Evolutionary conservation across 2,888 invertebrate genomes (phyloP).

Genomic region (Mesochorus sp.): DNA sequence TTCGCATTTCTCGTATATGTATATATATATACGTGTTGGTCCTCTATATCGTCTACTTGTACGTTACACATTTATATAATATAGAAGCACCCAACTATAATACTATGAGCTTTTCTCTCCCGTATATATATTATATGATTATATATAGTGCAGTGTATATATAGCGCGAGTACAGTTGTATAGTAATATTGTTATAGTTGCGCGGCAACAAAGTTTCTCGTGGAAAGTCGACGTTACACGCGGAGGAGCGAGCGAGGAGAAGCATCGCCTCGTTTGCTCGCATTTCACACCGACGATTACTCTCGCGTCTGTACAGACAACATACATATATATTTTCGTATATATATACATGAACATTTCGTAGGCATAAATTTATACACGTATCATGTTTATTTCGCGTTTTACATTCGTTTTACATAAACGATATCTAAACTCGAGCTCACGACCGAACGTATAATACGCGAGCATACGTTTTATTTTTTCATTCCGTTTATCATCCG

Average conservation of each 20-base stretch:
- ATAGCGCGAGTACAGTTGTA: no score
- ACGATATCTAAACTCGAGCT: not conserved
- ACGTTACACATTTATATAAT: not conserved
- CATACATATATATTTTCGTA: not conserved
- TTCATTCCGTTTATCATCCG: no score
- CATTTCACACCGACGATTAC: constrained; percentile 60
- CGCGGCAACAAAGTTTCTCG: constrained; percentile 52
- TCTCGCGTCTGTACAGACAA: constrained; percentile 58
- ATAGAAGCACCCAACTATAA: constrained; percentile 13
- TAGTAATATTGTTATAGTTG: no score
- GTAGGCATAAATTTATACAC: not conserved
- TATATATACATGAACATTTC: not conserved
- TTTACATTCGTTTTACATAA: no score
- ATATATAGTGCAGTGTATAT: no score
- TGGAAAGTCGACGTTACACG: constrained; percentile 43
- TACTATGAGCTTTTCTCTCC: constrained; percentile 38
- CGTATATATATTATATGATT: no score
- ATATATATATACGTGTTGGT: not conserved
- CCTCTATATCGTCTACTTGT: no score
- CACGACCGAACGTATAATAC: no score
- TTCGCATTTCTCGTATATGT: not conserved
- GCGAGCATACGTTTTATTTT: no score
- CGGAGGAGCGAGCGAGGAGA: constrained; percentile 19
- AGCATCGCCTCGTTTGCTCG: constrained; percentile 51
- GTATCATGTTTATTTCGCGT: no score